Base-by-base conservation (phyloP, 2,113 vertebrate species). In the Lamprotornis superbus region DNA sequence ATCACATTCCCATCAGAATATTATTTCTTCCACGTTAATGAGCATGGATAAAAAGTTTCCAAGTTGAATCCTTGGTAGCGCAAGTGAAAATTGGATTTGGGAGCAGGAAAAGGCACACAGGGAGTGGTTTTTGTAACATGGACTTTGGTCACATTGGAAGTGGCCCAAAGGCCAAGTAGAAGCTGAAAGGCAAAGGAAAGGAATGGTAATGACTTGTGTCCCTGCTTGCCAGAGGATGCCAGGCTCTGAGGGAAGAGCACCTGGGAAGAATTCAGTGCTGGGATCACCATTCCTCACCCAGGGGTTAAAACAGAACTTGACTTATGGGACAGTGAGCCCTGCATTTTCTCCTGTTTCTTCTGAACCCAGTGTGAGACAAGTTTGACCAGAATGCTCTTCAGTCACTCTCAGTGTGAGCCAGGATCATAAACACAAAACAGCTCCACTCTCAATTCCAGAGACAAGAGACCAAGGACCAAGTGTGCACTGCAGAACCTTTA, bases 41-140 rank as follows among this genome's bases (percentile, higher is more conserved):
- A 49, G 3, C 0, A 0, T 30, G 30, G 28, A 31, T 67, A n/a
- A 60, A 74, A 83, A 30, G 0, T 14, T 73, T n/a, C 25, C 15
- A 15, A 20, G 33, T 27, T 31, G 40, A 86, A 71, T 64, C 44
- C 21, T 68, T 30, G 18, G 21, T 33, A 68, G 35, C 12, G 30
- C 42, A 35, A 78, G 65, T 24, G 33, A 59, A 87, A 85, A 79
- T 8, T 24, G 12, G 30, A 46, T 21, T 52, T n/a, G 35, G 23
- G 56, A n/a, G 49, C 47, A 63, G 42, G 42, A 67, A 21, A 67
- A 53, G 23, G 65, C 22, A 78, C 52, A 14, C 9, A 10, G 25
- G 16, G 27, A 74, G 31, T 42, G 15, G 2, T 74, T 74, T 61
- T 50, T 50, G 21, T 44, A 33, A 55, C 0, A 0, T 19, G 53